Conservation (phyloP, 2,113 vertebrate genomes). For the Cygnus atratus region DNA sequence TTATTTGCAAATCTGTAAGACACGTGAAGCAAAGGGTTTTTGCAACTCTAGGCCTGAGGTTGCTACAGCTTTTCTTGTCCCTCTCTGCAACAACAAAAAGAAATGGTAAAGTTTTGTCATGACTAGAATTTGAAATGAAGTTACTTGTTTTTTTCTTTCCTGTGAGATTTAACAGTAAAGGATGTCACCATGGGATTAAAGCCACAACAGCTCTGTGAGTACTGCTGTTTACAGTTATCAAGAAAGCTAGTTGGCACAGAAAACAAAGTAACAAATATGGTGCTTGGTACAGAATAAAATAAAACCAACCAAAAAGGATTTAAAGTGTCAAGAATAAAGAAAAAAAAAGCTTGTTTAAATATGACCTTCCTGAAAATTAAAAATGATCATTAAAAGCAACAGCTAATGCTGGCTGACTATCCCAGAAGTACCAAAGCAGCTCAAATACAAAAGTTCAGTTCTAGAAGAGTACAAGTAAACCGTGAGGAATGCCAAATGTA, state of each 20-base stretch:
- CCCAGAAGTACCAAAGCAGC: not conserved
- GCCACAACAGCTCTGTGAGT: not conserved
- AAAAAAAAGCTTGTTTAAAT: not conserved
- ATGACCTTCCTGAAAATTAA: not conserved
- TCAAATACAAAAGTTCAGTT: not conserved
- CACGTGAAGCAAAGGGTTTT: not conserved
- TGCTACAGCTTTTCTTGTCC: not conserved
- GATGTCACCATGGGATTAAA: not conserved
- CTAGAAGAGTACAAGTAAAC: not conserved
- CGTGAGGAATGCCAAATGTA: not conserved
- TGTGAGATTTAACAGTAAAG: not conserved
- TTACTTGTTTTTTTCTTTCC: not conserved
- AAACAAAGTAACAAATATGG: not conserved
- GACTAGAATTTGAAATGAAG: not conserved
- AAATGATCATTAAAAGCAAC: not conserved
- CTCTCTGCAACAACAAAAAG: not conserved
- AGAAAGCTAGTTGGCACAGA: not conserved
- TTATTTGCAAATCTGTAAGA: not conserved
- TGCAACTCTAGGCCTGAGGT: not conserved
- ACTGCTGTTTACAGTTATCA: not conserved
- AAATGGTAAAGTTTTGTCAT: not conserved
- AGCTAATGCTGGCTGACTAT: accelerated
- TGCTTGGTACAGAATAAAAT: not conserved
- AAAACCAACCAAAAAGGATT: not conserved
- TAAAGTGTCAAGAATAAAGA: not conserved